Percentiles rank a stretch among this genome's conserved stretches.
Evolutionary conservation across 2,113 vertebrate genomes (phyloP).

Genomic region (Bostrychus sinensis): DNA sequence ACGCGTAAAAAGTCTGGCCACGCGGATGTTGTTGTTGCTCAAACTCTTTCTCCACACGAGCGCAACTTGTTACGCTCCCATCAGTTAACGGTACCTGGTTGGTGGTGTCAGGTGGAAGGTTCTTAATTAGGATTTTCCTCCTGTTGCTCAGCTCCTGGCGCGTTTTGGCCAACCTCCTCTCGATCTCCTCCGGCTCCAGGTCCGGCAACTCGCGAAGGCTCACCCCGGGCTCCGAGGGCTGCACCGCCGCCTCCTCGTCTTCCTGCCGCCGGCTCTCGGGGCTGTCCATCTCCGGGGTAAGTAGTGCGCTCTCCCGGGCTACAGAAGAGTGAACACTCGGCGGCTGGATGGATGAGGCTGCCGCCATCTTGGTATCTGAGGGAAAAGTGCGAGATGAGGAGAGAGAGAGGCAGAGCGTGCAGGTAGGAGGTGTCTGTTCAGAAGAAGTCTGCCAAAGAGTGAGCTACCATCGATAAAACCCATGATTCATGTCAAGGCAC

Average conservation of each 20-base stretch:
- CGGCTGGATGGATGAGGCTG: conserved; percentile 83
- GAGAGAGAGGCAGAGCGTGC: conserved; percentile 28
- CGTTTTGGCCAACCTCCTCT: conserved; percentile 85
- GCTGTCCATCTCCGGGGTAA: conserved; percentile 73
- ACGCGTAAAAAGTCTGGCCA: neutral
- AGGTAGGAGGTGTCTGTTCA: conserved; percentile 13
- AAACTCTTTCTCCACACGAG: neutral
- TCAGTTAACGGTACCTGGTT: conserved; percentile 84
- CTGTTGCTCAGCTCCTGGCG: conserved; percentile 91
- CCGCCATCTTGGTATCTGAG: conserved; percentile 82
- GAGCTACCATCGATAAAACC: neutral
- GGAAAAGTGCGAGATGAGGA: conserved; percentile 65
- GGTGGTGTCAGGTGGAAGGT: conserved; percentile 89
- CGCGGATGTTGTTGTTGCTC: conserved; percentile 6
- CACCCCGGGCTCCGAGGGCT: conserved; percentile 58
- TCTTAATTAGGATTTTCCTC: conserved; percentile 92
- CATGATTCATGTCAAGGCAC: conserved; percentile 2
- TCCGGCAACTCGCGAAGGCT: conserved; percentile 77
- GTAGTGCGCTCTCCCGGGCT: conserved; percentile 66
- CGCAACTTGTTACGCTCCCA: neutral
- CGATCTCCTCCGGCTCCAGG: conserved; percentile 83
- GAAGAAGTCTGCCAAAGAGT: conserved; percentile 2
- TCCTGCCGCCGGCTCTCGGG: conserved; percentile 67
- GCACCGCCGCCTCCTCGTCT: conserved; percentile 65
- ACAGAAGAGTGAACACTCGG: conserved; percentile 73